Percentiles rank a stretch among this genome's conserved stretches.
These are phyloP conservation scores for Globodera rostochiensis DNA, from an alignment of 1,140 invertebrate genomes.

Conservation along the genomic window DNA sequence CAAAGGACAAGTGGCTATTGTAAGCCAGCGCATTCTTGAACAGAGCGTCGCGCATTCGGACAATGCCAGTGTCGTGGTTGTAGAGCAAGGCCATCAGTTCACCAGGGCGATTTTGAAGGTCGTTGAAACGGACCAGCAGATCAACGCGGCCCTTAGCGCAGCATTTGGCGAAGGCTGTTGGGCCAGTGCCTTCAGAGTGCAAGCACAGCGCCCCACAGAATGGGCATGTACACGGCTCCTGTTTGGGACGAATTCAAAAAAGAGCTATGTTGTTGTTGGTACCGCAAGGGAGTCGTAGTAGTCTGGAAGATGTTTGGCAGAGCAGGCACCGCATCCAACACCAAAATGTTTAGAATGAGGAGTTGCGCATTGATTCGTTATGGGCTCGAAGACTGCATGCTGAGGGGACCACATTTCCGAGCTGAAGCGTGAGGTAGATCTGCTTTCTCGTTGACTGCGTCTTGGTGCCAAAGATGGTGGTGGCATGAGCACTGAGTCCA, in stretches of 20 bases:
- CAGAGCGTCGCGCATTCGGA: neutral
- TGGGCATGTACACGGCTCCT: neutral
- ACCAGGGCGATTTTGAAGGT: neutral
- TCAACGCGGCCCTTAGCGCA: neutral
- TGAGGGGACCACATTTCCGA: fast-evolving
- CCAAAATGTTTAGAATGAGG: neutral
- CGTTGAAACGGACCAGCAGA: neutral
- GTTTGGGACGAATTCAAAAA: neutral
- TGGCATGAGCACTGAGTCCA: neutral
- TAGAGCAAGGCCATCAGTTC: neutral
- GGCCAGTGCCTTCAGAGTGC: neutral
- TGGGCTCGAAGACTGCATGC: neutral
- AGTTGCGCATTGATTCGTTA: neutral
- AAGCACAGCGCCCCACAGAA: neutral
- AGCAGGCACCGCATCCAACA: neutral
- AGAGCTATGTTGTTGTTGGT: neutral
- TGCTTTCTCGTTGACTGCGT: neutral
- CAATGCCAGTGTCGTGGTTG: neutral
- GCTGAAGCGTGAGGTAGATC: neutral
- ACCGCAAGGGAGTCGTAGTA: neutral
- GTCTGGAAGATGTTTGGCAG: neutral
- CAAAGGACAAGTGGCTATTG: too few species aligned
- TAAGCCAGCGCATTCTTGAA: too few species aligned
- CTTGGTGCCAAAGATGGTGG: neutral
- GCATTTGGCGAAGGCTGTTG: neutral